Evolutionary conservation across 2,888 invertebrate species (phyloP).

Genomic region (Lamproptera curius): DNA sequence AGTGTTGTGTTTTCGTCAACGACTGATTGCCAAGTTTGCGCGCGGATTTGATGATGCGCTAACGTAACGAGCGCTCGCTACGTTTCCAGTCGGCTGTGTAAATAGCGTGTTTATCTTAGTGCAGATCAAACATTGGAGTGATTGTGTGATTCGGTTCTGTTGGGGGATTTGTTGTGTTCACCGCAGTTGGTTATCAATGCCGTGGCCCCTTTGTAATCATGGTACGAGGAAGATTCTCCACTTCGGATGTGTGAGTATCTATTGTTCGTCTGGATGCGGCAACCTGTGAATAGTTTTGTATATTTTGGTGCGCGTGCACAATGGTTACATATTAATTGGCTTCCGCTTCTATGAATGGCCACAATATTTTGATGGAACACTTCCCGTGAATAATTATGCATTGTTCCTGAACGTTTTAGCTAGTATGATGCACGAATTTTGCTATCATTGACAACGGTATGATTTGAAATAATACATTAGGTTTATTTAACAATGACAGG

Average conservation of each 20-base stretch:
- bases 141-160: constrained; percentile 41
- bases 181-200: constrained; percentile 35
- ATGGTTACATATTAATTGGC: constrained; percentile 13
- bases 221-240: constrained; percentile 72
- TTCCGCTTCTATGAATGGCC: constrained; percentile 12
- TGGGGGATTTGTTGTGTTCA: constrained; percentile 28
- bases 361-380: constrained; percentile 9
- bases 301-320: not conserved
- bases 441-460: not conserved
- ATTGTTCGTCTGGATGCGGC: not conserved
- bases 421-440: not conserved
- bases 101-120: constrained; percentile 46
- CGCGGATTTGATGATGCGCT: constrained; percentile 58
- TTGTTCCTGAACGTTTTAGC: constrained; percentile 1
- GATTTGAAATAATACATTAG: no score
- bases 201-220: constrained; percentile 44
- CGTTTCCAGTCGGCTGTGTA: constrained; percentile 51
- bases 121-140: constrained; percentile 46
- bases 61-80: constrained; percentile 37
- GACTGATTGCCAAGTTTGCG: constrained; percentile 65
- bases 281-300: not conserved
- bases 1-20: constrained; percentile 54
- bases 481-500: no score
- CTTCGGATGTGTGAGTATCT: constrained; percentile 66
- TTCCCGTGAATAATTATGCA: constrained; percentile 13